Conservation (phyloP, 2,888 invertebrate genomes). For the Drosophila fulvimacula region DNA sequence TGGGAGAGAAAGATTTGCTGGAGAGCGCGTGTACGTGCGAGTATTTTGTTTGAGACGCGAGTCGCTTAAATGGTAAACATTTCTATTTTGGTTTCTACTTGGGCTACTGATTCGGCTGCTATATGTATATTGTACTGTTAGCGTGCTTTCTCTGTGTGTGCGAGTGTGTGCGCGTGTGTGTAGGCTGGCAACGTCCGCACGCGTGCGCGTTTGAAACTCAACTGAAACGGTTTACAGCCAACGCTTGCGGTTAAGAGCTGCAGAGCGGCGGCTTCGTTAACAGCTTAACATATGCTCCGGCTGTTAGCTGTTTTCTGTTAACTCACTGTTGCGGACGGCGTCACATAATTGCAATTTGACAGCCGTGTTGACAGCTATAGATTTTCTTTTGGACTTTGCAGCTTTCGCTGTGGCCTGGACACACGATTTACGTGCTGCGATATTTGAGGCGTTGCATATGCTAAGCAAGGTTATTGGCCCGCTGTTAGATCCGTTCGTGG, state of each 20-base stretch:
- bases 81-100: constrained; percentile 72
- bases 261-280: constrained; percentile 24
- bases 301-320: constrained; percentile 40
- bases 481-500: constrained; percentile 37
- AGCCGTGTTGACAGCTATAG: constrained; percentile 28
- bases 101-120: constrained; percentile 27
- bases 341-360: constrained; percentile 47
- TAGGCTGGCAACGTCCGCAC: constrained; percentile 56
- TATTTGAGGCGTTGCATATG: constrained; percentile 21
- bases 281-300: constrained; percentile 25
- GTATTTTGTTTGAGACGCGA: constrained; percentile 59
- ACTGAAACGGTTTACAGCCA: constrained; percentile 76
- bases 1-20: not conserved
- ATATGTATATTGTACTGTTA: constrained; percentile 61
- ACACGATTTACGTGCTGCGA: constrained; percentile 43
- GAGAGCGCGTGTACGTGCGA: constrained; percentile 61
- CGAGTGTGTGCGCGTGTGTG: constrained; percentile 9
- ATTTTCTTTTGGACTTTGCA: constrained; percentile 18
- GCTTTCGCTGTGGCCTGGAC: constrained; percentile 50
- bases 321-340: constrained; percentile 26
- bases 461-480: constrained; percentile 51
- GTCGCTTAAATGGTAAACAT: constrained; percentile 78
- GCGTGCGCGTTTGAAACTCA: constrained; percentile 74
- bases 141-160: constrained; percentile 59
- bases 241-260: constrained; percentile 64